Conservation (phyloP, 2,888 invertebrate species). For the Aethes cnicana region DNA sequence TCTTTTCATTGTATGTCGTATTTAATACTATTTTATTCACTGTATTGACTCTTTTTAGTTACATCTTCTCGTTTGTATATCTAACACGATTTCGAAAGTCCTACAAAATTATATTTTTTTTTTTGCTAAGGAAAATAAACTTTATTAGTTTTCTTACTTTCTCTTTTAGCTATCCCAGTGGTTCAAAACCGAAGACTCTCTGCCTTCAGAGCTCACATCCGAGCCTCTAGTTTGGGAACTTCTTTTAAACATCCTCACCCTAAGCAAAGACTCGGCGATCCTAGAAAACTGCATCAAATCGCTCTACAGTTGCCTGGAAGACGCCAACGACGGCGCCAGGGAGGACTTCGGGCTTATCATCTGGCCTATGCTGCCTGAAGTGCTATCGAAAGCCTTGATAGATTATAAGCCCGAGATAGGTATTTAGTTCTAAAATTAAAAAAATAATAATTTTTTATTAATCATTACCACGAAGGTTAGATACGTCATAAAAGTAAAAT, state of each 20-base stretch:
- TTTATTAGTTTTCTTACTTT: no score
- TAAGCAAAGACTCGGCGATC: slow-evolving; percentile 45
- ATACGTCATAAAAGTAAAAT: no score
- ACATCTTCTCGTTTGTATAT: no score
- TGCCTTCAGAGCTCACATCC: slow-evolving; percentile 61
- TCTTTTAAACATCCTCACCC: slow-evolving; percentile 59
- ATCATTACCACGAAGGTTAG: no score
- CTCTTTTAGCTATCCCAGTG: slow-evolving; percentile 62
- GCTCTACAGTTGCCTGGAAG: slow-evolving; percentile 54
- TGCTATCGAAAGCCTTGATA: slow-evolving; percentile 60
- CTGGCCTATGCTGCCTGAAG: slow-evolving; percentile 63
- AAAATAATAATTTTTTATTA: no score
- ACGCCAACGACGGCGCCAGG: slow-evolving; percentile 48
- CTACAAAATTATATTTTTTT: no score
- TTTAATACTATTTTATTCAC: no score
- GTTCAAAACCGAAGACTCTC: slow-evolving; percentile 60
- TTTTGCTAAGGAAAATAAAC: no score
- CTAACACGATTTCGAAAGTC: no score
- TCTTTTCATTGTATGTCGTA: no score
- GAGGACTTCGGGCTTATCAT: slow-evolving; percentile 54
- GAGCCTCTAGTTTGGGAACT: slow-evolving; percentile 64
- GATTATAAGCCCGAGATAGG: slow-evolving; percentile 57
- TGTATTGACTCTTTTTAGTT: no score
- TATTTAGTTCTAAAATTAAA: slow-evolving; percentile 36
- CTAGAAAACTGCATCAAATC: slow-evolving; percentile 58